Percentiles rank a stretch among this genome's conserved stretches.
phyloP scores from a whole-genome alignment of 2,888 invertebrate genomes.

The Lepidochrysops patricia region DNA sequence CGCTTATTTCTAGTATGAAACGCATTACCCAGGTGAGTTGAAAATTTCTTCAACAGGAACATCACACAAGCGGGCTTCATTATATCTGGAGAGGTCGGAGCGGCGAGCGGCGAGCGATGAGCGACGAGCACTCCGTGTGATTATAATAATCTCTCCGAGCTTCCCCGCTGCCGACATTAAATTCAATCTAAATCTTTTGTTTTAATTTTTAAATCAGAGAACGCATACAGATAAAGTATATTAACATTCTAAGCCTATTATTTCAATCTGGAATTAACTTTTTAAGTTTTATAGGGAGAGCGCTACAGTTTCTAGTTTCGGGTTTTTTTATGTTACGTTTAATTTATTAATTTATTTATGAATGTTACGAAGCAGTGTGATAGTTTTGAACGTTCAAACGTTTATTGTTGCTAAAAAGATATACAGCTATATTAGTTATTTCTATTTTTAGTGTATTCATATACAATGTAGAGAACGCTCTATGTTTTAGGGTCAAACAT shows the following conservation, averaged over 20 bases:
- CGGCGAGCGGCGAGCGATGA: too few species aligned
- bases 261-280: neutral
- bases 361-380: too few species aligned
- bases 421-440: too few species aligned
- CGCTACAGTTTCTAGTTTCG: neutral
- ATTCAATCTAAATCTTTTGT: conserved; percentile 13
- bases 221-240: neutral
- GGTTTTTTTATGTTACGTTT: neutral
- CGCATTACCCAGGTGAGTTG: conserved; percentile 14
- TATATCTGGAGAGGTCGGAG: conserved; percentile 14
- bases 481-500: neutral
- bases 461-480: too few species aligned
- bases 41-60: conserved; percentile 12
- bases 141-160: conserved; percentile 17
- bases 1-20: conserved; percentile 1
- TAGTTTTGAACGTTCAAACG: too few species aligned
- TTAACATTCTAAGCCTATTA: neutral
- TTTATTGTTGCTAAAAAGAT: too few species aligned
- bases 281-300: neutral
- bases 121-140: conserved; percentile 15
- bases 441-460: too few species aligned
- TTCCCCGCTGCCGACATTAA: neutral
- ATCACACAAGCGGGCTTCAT: conserved; percentile 14
- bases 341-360: too few species aligned
- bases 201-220: conserved; percentile 1